Base-by-base conservation (phyloP, 2,113 vertebrate genomes). In the Sarotherodon lohbergeri region DNA sequence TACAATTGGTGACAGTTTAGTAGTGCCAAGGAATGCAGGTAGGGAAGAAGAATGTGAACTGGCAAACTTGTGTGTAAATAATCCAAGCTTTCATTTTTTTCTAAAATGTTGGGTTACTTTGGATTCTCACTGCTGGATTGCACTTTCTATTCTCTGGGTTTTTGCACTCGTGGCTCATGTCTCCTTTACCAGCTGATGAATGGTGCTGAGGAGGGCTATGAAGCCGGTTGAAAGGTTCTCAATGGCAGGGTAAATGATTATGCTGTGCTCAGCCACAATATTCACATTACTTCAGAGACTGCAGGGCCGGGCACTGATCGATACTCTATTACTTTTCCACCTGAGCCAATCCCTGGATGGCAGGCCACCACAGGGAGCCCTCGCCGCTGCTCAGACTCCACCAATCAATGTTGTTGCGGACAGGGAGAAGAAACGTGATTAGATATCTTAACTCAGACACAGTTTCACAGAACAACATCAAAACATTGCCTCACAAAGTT, bases 301-400 rank as follows among this genome's bases (percentile, higher is more conserved):
- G 90, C 88, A 61, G 83, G 81, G 52, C 88, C 34, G 4, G 76
- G 39, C 71, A 1, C 24, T 41, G 89, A 94, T 95, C 95, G 13
- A 95, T 95, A 93, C 86, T 89, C 90, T 91, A 93, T 95, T 94
- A 93, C 90, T 93, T 91, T 83, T 85, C 87, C 52, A 79, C 81
- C 90, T 86, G 84, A 90, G 88, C 85, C 90, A 43, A 7, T 89
- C 90, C 73, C 81, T 50, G 76, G 71, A 68, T 14, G 27, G 22
- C 85, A 3, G 86, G 86, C 87, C 78, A 85, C 92, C 92, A 63
- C 88, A 82, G 86, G 89, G 90, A 90, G 87, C 85, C 81, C 76
- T 12, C 19, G 7, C 86, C 4, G 3, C 86, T n/a, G 84, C 89
- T 89, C 85, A 78, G 78, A 88, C 84, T 89, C 84, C 71, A 59